These are phyloP conservation scores for Platycercus adscitus DNA, from an alignment of 2,113 vertebrate genomes.

Conservation along the genomic window DNA sequence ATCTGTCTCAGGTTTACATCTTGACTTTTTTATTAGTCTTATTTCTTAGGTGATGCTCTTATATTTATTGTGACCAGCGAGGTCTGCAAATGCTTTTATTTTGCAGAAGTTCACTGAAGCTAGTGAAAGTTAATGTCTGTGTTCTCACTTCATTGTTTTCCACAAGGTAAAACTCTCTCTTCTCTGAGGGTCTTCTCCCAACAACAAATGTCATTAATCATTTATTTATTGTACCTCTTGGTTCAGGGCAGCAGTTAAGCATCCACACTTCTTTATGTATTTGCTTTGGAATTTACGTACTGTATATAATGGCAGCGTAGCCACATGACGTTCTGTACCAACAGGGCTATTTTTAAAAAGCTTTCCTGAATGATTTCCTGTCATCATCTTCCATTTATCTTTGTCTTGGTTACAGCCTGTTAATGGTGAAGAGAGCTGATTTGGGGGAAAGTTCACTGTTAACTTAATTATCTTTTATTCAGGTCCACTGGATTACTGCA, in stretches of 20 bases:
- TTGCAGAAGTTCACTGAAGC: background rate
- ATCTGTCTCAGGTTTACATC: background rate
- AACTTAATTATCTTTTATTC: slow-evolving; percentile 23
- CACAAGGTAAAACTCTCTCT: background rate
- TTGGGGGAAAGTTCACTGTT: slow-evolving; percentile 21
- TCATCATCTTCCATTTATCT: background rate
- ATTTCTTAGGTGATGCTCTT: background rate
- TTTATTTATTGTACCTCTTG: background rate
- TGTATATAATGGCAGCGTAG: background rate
- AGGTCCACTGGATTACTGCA: background rate
- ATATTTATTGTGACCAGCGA: background rate
- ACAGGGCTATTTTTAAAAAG: background rate
- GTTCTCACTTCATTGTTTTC: background rate
- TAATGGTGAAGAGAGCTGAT: background rate
- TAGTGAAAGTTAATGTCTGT: background rate
- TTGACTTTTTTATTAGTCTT: background rate
- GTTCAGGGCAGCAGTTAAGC: background rate
- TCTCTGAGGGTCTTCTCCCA: background rate
- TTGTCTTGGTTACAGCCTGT: background rate
- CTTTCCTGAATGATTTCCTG: background rate
- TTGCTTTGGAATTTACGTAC: background rate
- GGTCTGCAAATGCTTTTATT: background rate
- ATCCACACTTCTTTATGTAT: background rate
- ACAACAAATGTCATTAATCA: background rate
- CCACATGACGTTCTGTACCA: background rate